A percentile compares a stretch with the other conserved stretches of the same genome.
Conservation (phyloP, 1,140 invertebrate species). For the Ephestia elutella region DNA sequence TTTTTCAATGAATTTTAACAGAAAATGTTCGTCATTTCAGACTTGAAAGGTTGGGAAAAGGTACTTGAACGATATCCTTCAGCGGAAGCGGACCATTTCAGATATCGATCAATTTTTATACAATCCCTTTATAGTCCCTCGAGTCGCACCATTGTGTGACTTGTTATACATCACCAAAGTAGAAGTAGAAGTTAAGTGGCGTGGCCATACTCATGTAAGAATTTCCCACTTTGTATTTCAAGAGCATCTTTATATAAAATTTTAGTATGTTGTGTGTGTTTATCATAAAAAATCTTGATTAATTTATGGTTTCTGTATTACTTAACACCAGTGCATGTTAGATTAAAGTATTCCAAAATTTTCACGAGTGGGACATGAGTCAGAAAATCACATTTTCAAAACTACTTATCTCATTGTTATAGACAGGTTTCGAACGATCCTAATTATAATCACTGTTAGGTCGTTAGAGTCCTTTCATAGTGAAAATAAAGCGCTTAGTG, state of each 20-base stretch:
- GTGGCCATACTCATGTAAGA: background rate
- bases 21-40: constrained; percentile 19
- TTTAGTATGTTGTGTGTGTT: too few relatives aligned
- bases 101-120: constrained; percentile 35
- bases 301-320: too few relatives aligned
- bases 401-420: too few relatives aligned
- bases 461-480: background rate
- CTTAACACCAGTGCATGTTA: too few relatives aligned
- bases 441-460: background rate
- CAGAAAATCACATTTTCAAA: too few relatives aligned
- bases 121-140: constrained; percentile 25
- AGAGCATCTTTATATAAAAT: too few relatives aligned
- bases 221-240: too few relatives aligned
- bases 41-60: constrained; percentile 38
- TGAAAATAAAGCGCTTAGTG: background rate
- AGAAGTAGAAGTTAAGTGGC: background rate
- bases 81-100: constrained; percentile 21
- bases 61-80: constrained; percentile 28
- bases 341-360: too few relatives aligned
- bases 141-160: background rate
- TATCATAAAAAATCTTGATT: too few relatives aligned
- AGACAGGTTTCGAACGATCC: too few relatives aligned
- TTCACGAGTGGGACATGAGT: too few relatives aligned
- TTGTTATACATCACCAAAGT: background rate
- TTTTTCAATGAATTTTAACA: background rate